Base-by-base conservation (phyloP, 2,888 invertebrate genomes). In the Cosmorhoe ocellata region DNA sequence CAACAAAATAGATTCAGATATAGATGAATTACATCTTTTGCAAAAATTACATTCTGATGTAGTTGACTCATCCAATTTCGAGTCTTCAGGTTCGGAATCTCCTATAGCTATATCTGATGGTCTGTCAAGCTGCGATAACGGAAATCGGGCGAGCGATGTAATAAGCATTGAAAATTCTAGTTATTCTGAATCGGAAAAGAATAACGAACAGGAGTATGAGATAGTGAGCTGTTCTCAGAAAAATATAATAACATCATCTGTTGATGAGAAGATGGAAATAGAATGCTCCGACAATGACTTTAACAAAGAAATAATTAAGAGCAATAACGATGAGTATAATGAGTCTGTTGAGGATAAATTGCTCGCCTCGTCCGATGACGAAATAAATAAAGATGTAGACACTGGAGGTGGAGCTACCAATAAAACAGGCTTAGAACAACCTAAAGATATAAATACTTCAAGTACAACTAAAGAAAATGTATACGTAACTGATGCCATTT, bases 161-260 rank as follows among this genome's bases (percentile, higher is more conserved):
- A 85, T 89, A 13, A 89, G 89, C 56, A 86, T 88, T 58, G 89
- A 87, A 74, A 81, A 89, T 63, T 89, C 89, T 2, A 88, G 83
- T 68, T 84, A 77, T 55, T 87, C 88, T 10, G 88, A 86, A 66
- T 73, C 76, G 4, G 86, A 87, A 59, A 53, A 62, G 38, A 67
- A 67, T 57, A 56, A 61, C 45, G 49, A 51, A 60, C 63, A 34
- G 30, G 42, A 39, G 53, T 53, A 37, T 40, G 53, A 53, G 27
- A 9, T 40, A 8, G 28, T 30, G n/a, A 44, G 40, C 9, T 40
- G 11, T 41, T 48, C 40, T n/a, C 22, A 41, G n/a, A 44, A 32
- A 0, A 53, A 44, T 40, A 37, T 32, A 18, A 13, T 41, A 12
- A 24, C 44, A 5, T 42, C 57, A 37, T 48, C 43, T 10, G 43